These are phyloP conservation scores for Ispidina lecontei DNA, from an alignment of 2,797 vertebrate species.

Conservation along the genomic window DNA sequence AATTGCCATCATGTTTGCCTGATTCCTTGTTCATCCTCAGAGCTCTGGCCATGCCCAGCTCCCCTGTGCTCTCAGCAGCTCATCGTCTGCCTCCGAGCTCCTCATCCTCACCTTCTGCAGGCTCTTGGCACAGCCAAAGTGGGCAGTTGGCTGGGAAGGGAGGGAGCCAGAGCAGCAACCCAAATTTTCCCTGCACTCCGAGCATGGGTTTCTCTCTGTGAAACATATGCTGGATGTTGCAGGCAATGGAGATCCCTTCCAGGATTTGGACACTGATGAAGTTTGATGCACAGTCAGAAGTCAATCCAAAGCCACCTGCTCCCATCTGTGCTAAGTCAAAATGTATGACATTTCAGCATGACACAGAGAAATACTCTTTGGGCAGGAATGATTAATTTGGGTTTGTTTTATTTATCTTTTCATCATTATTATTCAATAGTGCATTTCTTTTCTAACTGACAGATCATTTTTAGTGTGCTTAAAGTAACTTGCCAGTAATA, in stretches of 20 bases:
- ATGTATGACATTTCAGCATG: background rate
- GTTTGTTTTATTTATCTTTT: background rate
- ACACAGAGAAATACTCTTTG: background rate
- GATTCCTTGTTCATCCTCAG: background rate
- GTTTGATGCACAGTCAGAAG: background rate
- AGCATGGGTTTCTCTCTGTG: background rate
- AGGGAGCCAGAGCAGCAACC: background rate
- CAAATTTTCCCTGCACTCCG: background rate
- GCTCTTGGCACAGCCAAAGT: background rate
- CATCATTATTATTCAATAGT: background rate
- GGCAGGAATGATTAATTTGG: background rate
- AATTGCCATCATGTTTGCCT: background rate
- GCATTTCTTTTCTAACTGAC: slow-evolving; percentile 9
- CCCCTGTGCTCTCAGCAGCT: background rate
- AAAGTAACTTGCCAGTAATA: background rate
- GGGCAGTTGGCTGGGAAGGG: background rate
- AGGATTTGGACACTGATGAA: background rate
- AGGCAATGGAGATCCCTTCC: background rate
- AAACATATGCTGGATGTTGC: background rate
- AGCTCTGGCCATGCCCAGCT: background rate
- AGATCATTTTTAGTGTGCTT: background rate
- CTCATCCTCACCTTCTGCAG: background rate
- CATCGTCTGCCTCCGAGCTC: rapidly evolving
- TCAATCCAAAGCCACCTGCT: background rate
- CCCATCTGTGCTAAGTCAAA: background rate